phyloP scores from a whole-genome alignment of 2,888 invertebrate species.

The Pristionchus arcanus region DNA sequence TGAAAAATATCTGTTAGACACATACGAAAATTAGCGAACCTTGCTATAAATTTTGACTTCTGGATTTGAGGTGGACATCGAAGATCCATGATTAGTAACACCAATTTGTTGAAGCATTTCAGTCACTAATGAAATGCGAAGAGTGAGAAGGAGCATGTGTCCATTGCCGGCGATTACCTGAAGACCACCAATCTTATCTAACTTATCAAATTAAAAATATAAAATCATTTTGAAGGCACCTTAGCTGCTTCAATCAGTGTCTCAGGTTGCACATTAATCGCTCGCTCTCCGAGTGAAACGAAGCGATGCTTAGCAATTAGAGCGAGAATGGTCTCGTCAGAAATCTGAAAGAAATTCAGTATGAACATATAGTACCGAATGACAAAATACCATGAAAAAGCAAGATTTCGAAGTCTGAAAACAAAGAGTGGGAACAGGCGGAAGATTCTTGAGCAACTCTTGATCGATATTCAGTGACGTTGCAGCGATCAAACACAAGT shows the following conservation, averaged over 20 bases:
- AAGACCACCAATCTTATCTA: neutral
- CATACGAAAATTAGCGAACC: neutral
- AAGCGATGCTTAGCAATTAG: neutral
- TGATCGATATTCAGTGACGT: conserved; percentile 1
- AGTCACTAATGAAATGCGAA: neutral
- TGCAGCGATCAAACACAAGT: neutral
- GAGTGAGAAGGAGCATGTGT: neutral
- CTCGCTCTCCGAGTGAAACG: neutral
- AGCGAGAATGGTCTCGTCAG: neutral
- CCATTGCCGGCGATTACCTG: neutral
- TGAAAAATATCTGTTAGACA: neutral
- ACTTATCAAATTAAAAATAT: neutral
- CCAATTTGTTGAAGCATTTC: neutral
- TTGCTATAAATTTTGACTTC: neutral
- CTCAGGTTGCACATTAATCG: neutral
- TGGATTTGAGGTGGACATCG: neutral
- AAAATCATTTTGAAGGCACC: neutral
- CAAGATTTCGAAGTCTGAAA: neutral
- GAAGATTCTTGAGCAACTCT: neutral
- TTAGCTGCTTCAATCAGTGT: neutral
- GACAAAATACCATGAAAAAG: neutral
- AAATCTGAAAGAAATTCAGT: neutral
- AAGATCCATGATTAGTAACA: neutral
- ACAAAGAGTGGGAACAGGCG: neutral
- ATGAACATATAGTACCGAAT: neutral